Percentiles rank a stretch among this genome's conserved stretches.
These are phyloP conservation scores for Phasia obesa DNA, from an alignment of 2,888 invertebrate genomes.

Conservation along the genomic window DNA sequence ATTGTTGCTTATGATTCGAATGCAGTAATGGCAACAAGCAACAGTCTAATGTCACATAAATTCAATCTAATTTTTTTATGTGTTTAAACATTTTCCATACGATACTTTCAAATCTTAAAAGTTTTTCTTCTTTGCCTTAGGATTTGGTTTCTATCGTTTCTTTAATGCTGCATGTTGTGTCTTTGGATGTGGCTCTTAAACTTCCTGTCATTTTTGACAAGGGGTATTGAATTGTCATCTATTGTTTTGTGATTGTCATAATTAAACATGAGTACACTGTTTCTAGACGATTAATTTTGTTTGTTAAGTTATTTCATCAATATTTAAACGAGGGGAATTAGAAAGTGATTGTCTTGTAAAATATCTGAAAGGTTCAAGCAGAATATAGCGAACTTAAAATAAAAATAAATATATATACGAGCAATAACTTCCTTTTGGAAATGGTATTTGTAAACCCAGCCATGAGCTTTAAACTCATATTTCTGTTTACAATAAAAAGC, in stretches of 20 bases:
- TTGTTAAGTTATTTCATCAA: no score
- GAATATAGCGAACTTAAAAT: background rate
- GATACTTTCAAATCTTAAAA: constrained; percentile 32
- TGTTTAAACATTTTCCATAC: constrained; percentile 36
- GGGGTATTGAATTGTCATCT: constrained; percentile 67
- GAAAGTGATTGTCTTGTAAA: no score
- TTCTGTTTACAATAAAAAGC: constrained; percentile 28
- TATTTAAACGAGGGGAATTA: no score
- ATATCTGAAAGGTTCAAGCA: background rate
- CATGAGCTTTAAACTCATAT: background rate
- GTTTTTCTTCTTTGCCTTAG: background rate
- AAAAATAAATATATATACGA: no score
- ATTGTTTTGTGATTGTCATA: constrained; percentile 60
- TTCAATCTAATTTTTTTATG: constrained; percentile 44
- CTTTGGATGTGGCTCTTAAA: constrained; percentile 35
- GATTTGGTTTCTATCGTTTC: background rate
- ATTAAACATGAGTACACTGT: constrained; percentile 54
- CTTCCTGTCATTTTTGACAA: constrained; percentile 64
- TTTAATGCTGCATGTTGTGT: constrained; percentile 21
- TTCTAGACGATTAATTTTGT: background rate
- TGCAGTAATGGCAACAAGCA: constrained; percentile 28
- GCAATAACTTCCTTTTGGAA: background rate
- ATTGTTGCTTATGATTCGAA: constrained; percentile 2
- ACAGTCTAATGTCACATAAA: constrained; percentile 43
- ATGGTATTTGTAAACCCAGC: background rate